phyloP scores from a whole-genome alignment of 2,113 vertebrate species.

The Enhydra lutris region DNA sequence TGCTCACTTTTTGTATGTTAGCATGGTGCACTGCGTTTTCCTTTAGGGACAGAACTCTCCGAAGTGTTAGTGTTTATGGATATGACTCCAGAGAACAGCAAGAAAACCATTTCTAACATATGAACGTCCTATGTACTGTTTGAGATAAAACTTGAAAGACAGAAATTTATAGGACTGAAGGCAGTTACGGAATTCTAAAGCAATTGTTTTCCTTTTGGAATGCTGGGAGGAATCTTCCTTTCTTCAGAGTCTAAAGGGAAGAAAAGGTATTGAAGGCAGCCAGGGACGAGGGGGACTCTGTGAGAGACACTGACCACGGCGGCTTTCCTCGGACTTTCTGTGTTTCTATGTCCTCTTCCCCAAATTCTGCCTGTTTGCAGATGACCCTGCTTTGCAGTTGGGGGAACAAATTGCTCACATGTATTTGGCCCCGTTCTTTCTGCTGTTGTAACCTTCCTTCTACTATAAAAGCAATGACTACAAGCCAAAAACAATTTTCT shows the following conservation, averaged over 20 bases:
- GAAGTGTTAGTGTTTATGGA: background rate
- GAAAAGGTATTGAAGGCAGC: background rate
- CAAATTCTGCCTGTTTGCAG: rapidly evolving
- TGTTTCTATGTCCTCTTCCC: rapidly evolving
- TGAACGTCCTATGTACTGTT: rapidly evolving
- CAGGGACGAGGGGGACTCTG: rapidly evolving
- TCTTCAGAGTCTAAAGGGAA: background rate
- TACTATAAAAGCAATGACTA: background rate
- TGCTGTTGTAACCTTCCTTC: background rate
- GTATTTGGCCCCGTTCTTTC: background rate
- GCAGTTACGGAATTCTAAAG: background rate
- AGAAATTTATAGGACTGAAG: background rate
- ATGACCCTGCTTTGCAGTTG: rapidly evolving
- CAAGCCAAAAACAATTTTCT: background rate
- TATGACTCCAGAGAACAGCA: background rate
- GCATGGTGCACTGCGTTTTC: background rate
- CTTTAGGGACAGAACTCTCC: background rate
- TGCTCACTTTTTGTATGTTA: background rate
- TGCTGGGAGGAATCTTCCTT: background rate
- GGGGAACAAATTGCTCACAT: rapidly evolving
- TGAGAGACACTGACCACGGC: rapidly evolving
- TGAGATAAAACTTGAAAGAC: background rate
- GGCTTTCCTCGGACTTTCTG: background rate
- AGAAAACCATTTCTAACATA: background rate
- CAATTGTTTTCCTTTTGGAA: background rate